Base-by-base conservation (phyloP, 2,888 invertebrate species). In the Cotesia congregata region DNA sequence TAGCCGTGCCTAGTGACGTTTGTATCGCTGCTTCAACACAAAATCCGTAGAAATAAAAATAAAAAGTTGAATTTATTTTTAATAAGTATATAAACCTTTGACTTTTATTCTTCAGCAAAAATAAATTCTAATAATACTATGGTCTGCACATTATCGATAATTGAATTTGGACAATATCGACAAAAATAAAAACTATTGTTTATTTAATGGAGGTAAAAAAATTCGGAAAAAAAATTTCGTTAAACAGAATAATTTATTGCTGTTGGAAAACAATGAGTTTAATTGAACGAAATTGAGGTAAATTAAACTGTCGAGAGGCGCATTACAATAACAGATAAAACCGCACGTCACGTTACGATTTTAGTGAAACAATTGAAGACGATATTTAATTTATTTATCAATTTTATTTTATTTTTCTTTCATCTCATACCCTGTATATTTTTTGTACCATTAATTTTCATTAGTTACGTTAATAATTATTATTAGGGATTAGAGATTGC, bases 21-120 rank as follows among this genome's bases (percentile, higher is more conserved):
- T 40, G 39, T 72, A 60, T 61, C 7, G 38, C 41, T 15, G 17
- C 7, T 73, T 62, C 50, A 50, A 50, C 2, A 67, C 67, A 65
- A 73, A 73, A 67, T 67, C 30, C 40, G 41, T n/a, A 38, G 41
- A 38, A 12, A 30, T 67, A 20, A 59, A 73, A 73, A 73, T 73
- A 50, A 9, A 20, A 50, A n/a, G 39, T 39, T 12, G 15, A 73
- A 65, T 50, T 50, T 50, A 50, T 50, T 50, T 50, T 50, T 12
- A 50, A 50, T 50, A 12, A 30, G 30, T 30, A 30, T 30, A 30
- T 30, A 30, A 30, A 12, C 12, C 50, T 12, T 12, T 50, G 50
- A 12, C 12, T 50, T 50, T 12, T 50, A 50, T 50, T 50, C 12
- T 50, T 50, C 4, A 50, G 9, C 50, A 12, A 3, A 50, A 1